A percentile compares a stretch with the other conserved stretches of the same genome.
Conservation (phyloP, 53 echinoderm and acorn worm genomes). For the Crossaster papposus region DNA sequence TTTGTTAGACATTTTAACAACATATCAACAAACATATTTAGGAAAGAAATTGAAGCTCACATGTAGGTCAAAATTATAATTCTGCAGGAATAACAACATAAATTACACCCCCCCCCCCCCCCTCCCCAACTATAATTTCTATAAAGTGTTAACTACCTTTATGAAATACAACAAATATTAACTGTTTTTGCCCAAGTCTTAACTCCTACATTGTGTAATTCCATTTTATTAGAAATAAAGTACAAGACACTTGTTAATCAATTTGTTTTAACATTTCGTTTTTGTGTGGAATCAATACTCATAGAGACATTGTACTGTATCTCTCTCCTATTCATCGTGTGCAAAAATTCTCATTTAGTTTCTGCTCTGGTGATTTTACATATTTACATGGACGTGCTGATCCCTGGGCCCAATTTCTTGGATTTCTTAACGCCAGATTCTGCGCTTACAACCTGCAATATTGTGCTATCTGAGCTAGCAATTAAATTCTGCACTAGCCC, state of each 20-base stretch:
- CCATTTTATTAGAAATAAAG: too few relatives aligned
- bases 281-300: background rate
- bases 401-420: background rate
- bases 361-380: background rate
- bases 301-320: background rate
- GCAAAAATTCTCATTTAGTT: background rate
- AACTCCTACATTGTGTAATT: too few relatives aligned
- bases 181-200: too few relatives aligned
- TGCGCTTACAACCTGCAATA: too few relatives aligned
- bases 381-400: background rate
- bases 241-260: too few relatives aligned
- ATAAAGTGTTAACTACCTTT: too few relatives aligned
- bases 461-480: too few relatives aligned
- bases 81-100: background rate
- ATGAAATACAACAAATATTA: too few relatives aligned
- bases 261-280: background rate
- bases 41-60: background rate
- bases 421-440: background rate
- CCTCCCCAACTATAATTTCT: too few relatives aligned
- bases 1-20: background rate
- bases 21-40: constrained; percentile 7
- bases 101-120: background rate
- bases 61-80: background rate
- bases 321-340: background rate
- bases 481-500: too few relatives aligned